Evolutionary conservation across 1,140 invertebrate species (phyloP).

Genomic region (Drosophila virilis): DNA sequence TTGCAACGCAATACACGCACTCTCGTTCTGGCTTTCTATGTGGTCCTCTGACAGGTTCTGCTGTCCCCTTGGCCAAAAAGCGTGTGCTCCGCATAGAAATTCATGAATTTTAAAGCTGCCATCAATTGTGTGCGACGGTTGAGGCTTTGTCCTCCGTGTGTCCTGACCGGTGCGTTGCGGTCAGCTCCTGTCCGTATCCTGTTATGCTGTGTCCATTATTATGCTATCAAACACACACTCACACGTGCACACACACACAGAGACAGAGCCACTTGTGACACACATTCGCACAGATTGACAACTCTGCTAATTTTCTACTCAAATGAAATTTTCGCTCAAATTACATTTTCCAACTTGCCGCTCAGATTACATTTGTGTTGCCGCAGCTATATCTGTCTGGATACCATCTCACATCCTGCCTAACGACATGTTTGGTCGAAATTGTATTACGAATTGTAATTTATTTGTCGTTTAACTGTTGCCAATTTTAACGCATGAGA

Average conservation of each 20-base stretch:
- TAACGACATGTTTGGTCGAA: constrained; percentile 37
- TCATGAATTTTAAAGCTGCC: constrained; percentile 76
- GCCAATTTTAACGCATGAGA: constrained; percentile 52
- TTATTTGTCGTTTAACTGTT: constrained; percentile 74
- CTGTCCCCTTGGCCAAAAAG: constrained; percentile 10
- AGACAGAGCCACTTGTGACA: constrained; percentile 7
- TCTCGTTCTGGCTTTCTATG: not conserved
- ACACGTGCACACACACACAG: not conserved
- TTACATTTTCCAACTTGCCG: constrained; percentile 74
- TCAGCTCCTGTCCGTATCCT: not conserved
- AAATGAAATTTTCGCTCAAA: constrained; percentile 78
- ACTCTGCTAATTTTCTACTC: constrained; percentile 77
- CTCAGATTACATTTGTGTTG: constrained; percentile 49
- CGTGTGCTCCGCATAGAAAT: constrained; percentile 34
- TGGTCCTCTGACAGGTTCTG: constrained; percentile 24
- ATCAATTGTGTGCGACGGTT: constrained; percentile 15
- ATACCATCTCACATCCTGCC: not conserved
- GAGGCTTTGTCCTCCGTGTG: constrained; percentile 7
- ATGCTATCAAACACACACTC: constrained; percentile 40
- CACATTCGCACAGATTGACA: constrained; percentile 63
- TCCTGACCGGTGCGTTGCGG: not conserved
- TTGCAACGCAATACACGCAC: not conserved
- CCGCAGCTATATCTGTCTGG: not conserved
- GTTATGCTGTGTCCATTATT: constrained; percentile 50
- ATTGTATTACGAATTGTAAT: constrained; percentile 79